Evolutionary conservation across 2,797 vertebrate genomes (phyloP), one percentile per base, ranked within the genome.

Genomic region (Sciaenops ocellatus): DNA sequence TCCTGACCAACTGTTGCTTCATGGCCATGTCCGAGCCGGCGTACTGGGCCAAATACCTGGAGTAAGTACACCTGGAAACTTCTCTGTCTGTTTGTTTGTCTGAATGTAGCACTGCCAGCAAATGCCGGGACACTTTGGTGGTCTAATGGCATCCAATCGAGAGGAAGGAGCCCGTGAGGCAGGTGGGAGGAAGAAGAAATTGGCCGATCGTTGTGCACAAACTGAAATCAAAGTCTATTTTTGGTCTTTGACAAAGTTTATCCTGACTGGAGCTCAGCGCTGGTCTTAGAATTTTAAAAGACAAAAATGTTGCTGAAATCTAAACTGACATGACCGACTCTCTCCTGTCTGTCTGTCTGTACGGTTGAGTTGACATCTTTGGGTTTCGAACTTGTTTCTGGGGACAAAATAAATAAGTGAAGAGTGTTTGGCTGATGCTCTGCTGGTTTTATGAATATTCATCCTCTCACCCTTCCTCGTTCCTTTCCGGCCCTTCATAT

Each of bases 1-100:
- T 99, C 95, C 96, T 99, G 92, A 99, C 98, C 95, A 99, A 99
- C 94, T 99, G 98, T 61, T 99, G 98, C 94, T 99, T 99, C 95
- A 99, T 99, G 98, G 97, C 98, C 92, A 97, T 98, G 95, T 97
- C 96, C 0, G 98, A 99, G 84, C 97, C 97, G 26, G 96, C 96
- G 0, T 79, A 94, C 59, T 99, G 98, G 98, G 96, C 97, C 94
- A 99, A 99, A 86, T 98, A 99, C 59, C 95, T 99, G 51, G 98
- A 99, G 98, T 99, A 91, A 99, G 98, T 99, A 96, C 88, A 54
- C 47, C 76, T 75, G 42, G 28, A 41, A 12, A 17, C n/a, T 54
- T 42, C 51, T 55, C 34, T 59, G 24, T 16, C 16, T 51, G 16
- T 9, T 13, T 26, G 51, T 30, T 18, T 54, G 28, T 75, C 28